phyloP scores from a whole-genome alignment of 2,113 vertebrate genomes.

The Colius striatus region DNA sequence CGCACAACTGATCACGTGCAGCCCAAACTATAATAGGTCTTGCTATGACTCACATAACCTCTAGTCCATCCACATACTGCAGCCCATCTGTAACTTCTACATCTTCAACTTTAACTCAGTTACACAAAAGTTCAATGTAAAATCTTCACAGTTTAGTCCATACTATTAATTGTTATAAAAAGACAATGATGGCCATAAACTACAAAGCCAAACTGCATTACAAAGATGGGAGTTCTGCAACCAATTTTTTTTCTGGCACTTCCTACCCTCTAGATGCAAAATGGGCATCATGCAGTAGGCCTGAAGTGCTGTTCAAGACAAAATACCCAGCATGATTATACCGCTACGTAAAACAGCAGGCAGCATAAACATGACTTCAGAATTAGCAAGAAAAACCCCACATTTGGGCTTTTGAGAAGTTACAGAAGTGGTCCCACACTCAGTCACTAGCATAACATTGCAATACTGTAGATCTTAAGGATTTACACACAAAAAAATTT shows the following conservation, averaged over 20 bases:
- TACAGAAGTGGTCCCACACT: neutral
- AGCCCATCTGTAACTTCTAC: neutral
- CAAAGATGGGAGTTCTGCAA: neutral
- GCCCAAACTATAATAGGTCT: neutral
- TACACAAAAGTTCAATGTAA: neutral
- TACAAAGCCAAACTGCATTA: neutral
- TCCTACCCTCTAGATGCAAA: neutral
- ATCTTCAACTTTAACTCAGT: neutral
- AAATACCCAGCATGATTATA: neutral
- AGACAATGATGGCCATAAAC: neutral
- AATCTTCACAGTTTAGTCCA: neutral
- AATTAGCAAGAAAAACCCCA: neutral
- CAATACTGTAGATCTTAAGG: neutral
- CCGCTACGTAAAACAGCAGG: neutral
- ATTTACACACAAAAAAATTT: neutral
- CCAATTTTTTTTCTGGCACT: rapidly evolving
- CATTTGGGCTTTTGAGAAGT: neutral
- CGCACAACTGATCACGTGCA: neutral
- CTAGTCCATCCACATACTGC: neutral
- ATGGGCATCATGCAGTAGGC: neutral
- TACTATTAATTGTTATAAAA: neutral
- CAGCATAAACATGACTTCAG: neutral
- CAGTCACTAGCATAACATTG: neutral
- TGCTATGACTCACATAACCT: neutral
- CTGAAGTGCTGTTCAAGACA: neutral